Conservation (phyloP, 2,888 invertebrate genomes). For the Urechis unicinctus region DNA sequence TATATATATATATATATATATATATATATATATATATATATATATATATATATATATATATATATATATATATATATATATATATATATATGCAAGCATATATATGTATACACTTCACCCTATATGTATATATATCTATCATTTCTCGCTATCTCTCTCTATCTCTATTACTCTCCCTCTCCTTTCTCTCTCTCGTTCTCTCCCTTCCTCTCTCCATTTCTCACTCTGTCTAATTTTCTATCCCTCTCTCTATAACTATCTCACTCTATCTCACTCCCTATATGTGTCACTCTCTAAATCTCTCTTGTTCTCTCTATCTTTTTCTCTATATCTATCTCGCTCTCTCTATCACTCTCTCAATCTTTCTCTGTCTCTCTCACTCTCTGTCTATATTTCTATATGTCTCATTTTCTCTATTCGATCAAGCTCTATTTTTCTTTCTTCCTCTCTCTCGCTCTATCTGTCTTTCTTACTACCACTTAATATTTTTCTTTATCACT, state of each 20-base stretch:
- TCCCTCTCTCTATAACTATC: not conserved
- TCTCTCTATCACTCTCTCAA: not conserved
- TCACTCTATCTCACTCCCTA: not conserved
- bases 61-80: no score
- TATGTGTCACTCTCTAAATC: not conserved
- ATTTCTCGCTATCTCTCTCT: not conserved
- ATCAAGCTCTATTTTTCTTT: not conserved
- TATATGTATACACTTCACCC: no score
- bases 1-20: no score
- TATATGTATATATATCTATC: no score
- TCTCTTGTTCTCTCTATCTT: not conserved
- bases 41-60: no score
- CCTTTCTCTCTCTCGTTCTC: not conserved
- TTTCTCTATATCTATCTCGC: not conserved
- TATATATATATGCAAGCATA: no score
- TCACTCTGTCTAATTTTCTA: not conserved
- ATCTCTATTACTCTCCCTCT: not conserved
- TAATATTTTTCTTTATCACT: not conserved
- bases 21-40: no score
- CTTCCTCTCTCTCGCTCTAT: conserved; percentile 1
- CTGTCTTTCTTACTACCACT: not conserved
- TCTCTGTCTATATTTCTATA: no score
- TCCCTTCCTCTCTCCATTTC: not conserved
- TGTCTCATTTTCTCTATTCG: not conserved
- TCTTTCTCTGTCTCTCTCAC: not conserved